Conservation (phyloP, 2,113 vertebrate genomes). For the Globicephala melas region DNA sequence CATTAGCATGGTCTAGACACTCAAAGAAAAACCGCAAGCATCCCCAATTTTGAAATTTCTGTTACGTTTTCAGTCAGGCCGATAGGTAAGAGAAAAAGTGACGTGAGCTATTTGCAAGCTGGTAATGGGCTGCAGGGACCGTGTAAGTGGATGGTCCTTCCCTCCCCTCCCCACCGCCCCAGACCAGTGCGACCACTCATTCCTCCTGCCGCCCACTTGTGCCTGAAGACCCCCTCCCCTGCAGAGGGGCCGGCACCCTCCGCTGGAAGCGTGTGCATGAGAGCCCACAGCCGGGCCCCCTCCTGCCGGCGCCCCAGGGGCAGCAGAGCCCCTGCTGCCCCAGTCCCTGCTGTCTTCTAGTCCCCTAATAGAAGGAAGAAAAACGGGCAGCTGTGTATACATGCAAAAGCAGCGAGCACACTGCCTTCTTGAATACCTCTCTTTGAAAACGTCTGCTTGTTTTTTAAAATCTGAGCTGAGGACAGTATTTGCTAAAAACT, state of each 20-base stretch:
- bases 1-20: not conserved
- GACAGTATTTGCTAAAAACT: not conserved
- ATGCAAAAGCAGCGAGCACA: accelerated
- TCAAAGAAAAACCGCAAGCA: accelerated
- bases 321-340: not conserved
- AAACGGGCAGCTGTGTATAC: accelerated
- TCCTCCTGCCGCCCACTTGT: too few relatives aligned
- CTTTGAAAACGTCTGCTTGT: not conserved
- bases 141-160: not conserved
- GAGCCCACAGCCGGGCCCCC: accelerated
- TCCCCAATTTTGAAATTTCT: not conserved
- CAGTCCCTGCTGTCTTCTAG: not conserved
- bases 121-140: not conserved
- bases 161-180: not conserved
- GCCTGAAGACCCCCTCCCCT: not conserved
- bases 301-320: not conserved
- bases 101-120: accelerated
- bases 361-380: not conserved
- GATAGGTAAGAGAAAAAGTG: not conserved
- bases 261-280: accelerated
- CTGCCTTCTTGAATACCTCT: not conserved
- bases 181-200: accelerated
- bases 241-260: not conserved
- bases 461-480: not conserved
- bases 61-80: not conserved